These are phyloP conservation scores for Plagiodera versicolora DNA, from an alignment of 2,888 invertebrate species.

Conservation along the genomic window DNA sequence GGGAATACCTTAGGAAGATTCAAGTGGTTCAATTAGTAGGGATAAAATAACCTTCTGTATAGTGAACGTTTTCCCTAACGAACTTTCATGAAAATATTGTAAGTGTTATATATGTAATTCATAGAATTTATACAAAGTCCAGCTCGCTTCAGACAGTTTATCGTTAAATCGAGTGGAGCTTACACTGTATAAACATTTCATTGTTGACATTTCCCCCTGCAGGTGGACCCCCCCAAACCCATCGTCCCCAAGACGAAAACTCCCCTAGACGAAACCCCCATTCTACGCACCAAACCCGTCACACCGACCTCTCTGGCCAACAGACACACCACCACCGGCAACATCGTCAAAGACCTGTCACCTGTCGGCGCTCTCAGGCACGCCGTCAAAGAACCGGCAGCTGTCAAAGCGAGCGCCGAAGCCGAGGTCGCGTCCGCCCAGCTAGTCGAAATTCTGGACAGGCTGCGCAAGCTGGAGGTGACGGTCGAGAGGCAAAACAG, in stretches of 20 bases:
- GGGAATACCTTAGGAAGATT: no score
- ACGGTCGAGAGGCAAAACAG: slow-evolving; percentile 63
- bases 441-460: slow-evolving; percentile 47
- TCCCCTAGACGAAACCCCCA: slow-evolving; percentile 42
- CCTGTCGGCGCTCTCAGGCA: slow-evolving; percentile 5
- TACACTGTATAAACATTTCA: no score
- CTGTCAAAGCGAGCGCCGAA: slow-evolving; percentile 33
- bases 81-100: no score
- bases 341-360: background rate
- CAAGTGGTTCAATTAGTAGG: no score
- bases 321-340: no score
- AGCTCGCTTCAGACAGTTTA: no score
- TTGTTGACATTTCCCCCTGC: slow-evolving; percentile 38
- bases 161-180: no score
- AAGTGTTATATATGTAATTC: no score
- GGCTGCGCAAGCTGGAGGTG: slow-evolving; percentile 61
- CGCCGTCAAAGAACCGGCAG: slow-evolving; percentile 28
- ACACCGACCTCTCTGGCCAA: slow-evolving; percentile 21
- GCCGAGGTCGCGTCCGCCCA: no score
- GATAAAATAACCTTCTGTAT: no score
- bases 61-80: no score
- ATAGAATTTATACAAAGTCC: no score
- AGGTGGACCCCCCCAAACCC: slow-evolving; percentile 28
- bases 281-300: slow-evolving; percentile 32
- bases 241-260: slow-evolving; percentile 38